Evolutionary conservation across 1,140 invertebrate genomes (phyloP).

Genomic region (Aplysia californica): DNA sequence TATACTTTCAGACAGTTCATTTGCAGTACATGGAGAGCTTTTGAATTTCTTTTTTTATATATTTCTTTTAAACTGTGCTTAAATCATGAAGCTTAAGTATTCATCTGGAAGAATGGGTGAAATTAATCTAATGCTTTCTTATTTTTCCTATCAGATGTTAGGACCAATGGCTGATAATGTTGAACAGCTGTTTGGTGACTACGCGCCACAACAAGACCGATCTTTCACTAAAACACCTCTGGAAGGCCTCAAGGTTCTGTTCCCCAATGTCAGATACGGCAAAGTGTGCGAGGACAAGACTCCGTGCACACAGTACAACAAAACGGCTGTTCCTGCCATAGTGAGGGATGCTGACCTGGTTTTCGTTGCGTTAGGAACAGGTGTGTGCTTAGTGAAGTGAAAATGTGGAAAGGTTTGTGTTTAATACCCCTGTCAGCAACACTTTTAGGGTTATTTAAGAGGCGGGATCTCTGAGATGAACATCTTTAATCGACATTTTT

Average conservation of each 20-base stretch:
- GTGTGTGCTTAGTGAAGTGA: constrained; percentile 34
- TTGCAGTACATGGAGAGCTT: no score
- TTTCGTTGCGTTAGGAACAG: constrained; percentile 65
- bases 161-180: constrained; percentile 65
- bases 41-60: no score
- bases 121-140: no score
- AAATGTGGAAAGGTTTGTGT: no score
- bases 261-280: constrained; percentile 34
- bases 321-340: constrained; percentile 39
- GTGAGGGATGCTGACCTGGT: constrained; percentile 51
- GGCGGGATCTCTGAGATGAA: no score
- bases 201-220: constrained; percentile 49
- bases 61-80: not conserved
- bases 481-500: no score
- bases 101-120: no score
- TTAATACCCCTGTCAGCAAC: no score
- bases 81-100: not conserved
- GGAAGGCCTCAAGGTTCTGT: constrained; percentile 44
- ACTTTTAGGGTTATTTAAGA: no score
- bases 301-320: no score
- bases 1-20: no score
- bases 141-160: constrained; percentile 59
- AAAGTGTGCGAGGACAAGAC: constrained; percentile 57
- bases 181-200: constrained; percentile 60
- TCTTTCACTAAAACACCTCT: constrained; percentile 53